These are phyloP conservation scores for Drosophila robusta DNA, from an alignment of 2,888 invertebrate species.

Conservation along the genomic window DNA sequence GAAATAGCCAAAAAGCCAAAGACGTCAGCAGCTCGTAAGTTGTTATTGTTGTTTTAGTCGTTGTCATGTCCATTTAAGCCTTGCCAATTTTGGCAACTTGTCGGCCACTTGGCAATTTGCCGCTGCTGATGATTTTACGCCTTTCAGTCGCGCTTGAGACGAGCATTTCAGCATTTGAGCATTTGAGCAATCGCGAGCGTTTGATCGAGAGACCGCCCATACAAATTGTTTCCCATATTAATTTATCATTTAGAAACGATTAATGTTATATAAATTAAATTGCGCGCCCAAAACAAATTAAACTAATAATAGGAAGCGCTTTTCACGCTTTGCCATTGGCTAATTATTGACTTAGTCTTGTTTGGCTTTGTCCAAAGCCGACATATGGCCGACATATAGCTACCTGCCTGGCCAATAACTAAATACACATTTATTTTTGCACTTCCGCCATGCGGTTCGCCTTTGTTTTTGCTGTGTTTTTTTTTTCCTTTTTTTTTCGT, in stretches of 20 bases:
- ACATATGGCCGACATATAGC: slow-evolving; percentile 19
- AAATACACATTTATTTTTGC: slow-evolving; percentile 32
- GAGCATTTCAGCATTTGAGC: slow-evolving; percentile 17
- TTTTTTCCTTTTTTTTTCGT: slow-evolving; percentile 2
- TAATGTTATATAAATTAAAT: slow-evolving; percentile 77
- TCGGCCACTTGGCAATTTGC: slow-evolving; percentile 61
- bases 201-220: slow-evolving; percentile 61
- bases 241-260: slow-evolving; percentile 78
- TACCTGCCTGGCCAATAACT: slow-evolving; percentile 26
- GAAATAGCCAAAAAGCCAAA: slow-evolving; percentile 63
- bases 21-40: slow-evolving; percentile 44
- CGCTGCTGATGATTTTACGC: slow-evolving; percentile 61
- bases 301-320: slow-evolving; percentile 76
- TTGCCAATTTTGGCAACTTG: slow-evolving; percentile 82
- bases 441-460: slow-evolving; percentile 57
- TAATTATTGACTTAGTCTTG: slow-evolving; percentile 67
- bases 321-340: slow-evolving; percentile 66
- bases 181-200: slow-evolving; percentile 6
- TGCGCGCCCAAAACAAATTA: slow-evolving; percentile 76
- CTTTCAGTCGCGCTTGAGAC: slow-evolving; percentile 55
- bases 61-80: slow-evolving; percentile 73
- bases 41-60: slow-evolving; percentile 34
- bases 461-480: slow-evolving; percentile 12
- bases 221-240: slow-evolving; percentile 75
- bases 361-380: slow-evolving; percentile 50